Base-by-base conservation (phyloP, 1,140 invertebrate genomes). In the Glossosoma conforme region DNA sequence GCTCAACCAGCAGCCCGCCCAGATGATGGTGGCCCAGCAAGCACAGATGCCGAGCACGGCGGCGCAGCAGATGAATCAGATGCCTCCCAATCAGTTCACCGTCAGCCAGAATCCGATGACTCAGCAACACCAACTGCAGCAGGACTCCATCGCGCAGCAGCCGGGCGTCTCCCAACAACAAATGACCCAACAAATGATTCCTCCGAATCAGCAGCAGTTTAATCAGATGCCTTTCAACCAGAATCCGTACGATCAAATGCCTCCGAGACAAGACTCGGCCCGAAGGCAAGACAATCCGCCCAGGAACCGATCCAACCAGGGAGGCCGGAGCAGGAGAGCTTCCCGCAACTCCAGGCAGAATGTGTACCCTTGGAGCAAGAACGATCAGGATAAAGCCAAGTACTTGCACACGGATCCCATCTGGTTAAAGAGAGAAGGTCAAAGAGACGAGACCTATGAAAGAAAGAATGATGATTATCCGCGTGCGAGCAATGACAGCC, bases 281-380 rank as follows among this genome's bases (percentile, higher is more conserved):
- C 33, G 22, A 17, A 43, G 50, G 24, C 50, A 52, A 24, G 55
- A 49, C 10, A 52, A 33, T 33, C 54, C 47, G 43, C 21, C 5
- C n/a, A 22, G 49, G n/a, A 53, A 46, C 32, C 41, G 46, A 25
- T 24, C 22, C 13, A 53, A 30, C 33, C 46, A 44, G 36, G 41
- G 33, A 9, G 33, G 22, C 20, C 49, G 56, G 37, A 53, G 36
- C 42, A 35, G 56, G 14, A 53, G 47, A 56, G 54, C 36, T 41
- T 17, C 46, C 20, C 3, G 32, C 13, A 44, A 52, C 22, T 36
- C 33, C 10, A 43, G 49, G 25, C 33, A 38, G 19, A 22, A 49
- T 51, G 19, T 35, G 1, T 46, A 50, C 43, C 56, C 56, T 0
- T 58, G 56, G 56, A 58, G 44, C 36, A 58, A 47, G 51, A 50